Evolutionary conservation across 1,140 invertebrate species (phyloP).

Genomic region (Myzus persicae): DNA sequence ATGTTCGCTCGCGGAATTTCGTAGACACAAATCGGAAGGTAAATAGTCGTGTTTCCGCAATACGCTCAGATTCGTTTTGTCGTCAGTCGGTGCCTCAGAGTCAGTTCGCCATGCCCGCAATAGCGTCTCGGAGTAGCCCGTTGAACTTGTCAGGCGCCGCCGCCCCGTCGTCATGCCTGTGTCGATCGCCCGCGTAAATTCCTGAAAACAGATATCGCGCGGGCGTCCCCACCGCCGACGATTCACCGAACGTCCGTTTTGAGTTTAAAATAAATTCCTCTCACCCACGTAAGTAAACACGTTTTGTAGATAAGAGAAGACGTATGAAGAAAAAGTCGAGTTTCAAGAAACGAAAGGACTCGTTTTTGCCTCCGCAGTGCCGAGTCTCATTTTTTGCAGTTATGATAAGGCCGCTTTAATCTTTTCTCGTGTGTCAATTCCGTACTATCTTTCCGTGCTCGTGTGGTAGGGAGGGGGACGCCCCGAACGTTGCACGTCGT

Average conservation of each 20-base stretch:
- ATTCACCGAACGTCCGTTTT: not conserved
- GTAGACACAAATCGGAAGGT: not conserved
- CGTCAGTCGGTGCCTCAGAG: not conserved
- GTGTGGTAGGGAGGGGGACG: not conserved
- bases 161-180: not conserved
- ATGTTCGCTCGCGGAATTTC: not conserved
- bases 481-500: conserved; percentile 1
- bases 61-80: not conserved
- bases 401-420: not conserved
- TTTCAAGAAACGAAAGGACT: not conserved
- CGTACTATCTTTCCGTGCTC: not conserved
- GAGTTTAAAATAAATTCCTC: not conserved
- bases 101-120: not conserved
- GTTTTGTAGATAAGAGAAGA: not conserved
- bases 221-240: not conserved
- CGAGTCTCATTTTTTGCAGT: not conserved
- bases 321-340: not conserved
- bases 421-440: not conserved
- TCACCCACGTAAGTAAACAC: not conserved
- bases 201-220: not conserved
- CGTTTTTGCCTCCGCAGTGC: not conserved
- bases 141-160: not conserved
- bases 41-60: not conserved
- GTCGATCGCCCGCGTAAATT: conserved; percentile 35
- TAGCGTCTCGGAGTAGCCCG: not conserved